Base-by-base conservation (phyloP, 2,797 vertebrate species). In the Protonibea diacanthus region DNA sequence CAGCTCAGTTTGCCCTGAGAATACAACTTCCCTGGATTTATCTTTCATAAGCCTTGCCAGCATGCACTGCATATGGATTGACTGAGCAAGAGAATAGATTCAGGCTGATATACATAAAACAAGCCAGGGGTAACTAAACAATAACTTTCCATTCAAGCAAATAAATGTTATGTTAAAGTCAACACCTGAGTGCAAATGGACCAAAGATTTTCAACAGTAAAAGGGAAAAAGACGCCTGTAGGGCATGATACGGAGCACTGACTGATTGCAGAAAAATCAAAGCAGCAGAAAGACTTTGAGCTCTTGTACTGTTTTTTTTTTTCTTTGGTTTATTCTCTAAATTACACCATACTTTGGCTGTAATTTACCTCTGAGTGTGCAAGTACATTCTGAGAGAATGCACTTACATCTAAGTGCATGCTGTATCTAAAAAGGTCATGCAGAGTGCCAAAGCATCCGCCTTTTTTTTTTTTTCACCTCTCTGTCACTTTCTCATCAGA, bases 271-370 rank as follows among this genome's bases (percentile, higher is more conserved):
- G 9, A 13, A 23, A 65, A 78, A n/a, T 45, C 2, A 27, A 18
- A 11, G 10, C 45, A 73, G 45, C 27, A 14, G n/a, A 64, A 38
- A 68, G 61, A 68, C 68, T 61, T 64, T 81, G 44, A 65, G 60
- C 52, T 67, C 20, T 62, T 60, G 11, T 1, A 33, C 33, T 44
- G 47, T 21, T 9, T 38, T 38, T 21, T 9, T 38, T 38, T 38
- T 38, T 38, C 33, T 38, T 38, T 27, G 6, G 21, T 42, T 58
- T 53, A 68, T 70, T 13, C 47, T 81, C 78, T 65, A 69, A 9
- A 12, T 78, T 66, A 38, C 25, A n/a, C 38, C 58, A 20, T 49
- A 42, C 27, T 71, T 70, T 23, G 29, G 40, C 47, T 69, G 44
- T 55, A 59, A 64, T 56, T 73, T 25, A 69, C 23, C 10, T 29